Conservation (phyloP, 1,140 invertebrate genomes). For the Protaetia brevitarsis region DNA sequence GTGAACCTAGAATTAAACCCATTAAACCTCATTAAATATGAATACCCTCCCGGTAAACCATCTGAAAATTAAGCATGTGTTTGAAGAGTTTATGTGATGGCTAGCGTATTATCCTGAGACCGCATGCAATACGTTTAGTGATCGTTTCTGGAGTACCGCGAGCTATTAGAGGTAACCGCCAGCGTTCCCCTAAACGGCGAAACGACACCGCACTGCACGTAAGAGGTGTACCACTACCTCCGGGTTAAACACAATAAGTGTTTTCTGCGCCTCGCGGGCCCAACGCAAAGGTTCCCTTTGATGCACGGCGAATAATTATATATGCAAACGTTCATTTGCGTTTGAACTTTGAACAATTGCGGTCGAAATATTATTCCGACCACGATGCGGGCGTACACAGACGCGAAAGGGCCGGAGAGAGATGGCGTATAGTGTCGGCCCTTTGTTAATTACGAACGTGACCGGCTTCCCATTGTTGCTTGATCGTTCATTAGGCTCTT, state of each 20-base stretch:
- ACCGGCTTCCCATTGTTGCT: constrained; percentile 22
- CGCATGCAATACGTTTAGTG: background rate
- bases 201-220: background rate
- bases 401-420: background rate
- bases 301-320: constrained; percentile 38
- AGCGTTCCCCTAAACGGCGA: background rate
- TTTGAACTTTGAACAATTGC: constrained; percentile 43
- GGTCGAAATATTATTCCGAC: constrained; percentile 38
- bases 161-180: background rate
- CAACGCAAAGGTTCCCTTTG: constrained; percentile 28
- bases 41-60: background rate
- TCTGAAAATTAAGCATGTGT: background rate
- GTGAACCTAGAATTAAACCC: no score
- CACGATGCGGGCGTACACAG: background rate
- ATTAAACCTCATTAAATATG: background rate
- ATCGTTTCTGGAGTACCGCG: background rate
- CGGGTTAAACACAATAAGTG: background rate
- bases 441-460: constrained; percentile 31
- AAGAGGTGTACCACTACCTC: background rate
- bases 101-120: background rate
- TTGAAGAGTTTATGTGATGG: background rate
- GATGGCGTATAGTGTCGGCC: constrained; percentile 3
- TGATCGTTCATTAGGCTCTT: constrained; percentile 33
- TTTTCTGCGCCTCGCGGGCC: background rate
- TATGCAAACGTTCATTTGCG: constrained; percentile 41